phyloP scores from a whole-genome alignment of 2,888 invertebrate species.

The Pilophorus perplexus region DNA sequence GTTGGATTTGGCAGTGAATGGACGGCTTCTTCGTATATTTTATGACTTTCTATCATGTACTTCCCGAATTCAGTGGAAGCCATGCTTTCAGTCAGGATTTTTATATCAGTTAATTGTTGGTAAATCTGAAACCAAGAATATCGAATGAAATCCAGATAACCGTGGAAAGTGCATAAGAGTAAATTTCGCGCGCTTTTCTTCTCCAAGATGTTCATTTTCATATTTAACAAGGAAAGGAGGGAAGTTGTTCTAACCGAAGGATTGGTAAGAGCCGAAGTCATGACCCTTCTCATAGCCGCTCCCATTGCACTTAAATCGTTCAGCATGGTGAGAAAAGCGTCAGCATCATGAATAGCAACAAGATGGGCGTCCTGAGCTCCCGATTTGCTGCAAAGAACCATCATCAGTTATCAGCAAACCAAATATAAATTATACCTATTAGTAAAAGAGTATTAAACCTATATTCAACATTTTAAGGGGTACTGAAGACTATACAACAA shows the following conservation, averaged over 20 bases:
- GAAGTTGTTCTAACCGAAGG: constrained; percentile 64
- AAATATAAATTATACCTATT: neutral
- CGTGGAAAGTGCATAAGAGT: constrained; percentile 1
- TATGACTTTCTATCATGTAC: constrained; percentile 70
- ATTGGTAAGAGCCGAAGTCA: constrained; percentile 87
- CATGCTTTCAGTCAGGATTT: constrained; percentile 56
- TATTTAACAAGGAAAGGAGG: too few relatives aligned
- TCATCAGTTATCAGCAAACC: neutral
- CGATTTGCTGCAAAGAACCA: constrained; percentile 51
- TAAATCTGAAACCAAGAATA: constrained; percentile 60
- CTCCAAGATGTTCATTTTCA: too few relatives aligned
- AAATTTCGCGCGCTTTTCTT: too few relatives aligned
- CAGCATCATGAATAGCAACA: constrained; percentile 77
- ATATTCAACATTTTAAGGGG: too few relatives aligned
- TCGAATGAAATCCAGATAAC: constrained; percentile 13
- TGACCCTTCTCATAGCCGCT: constrained; percentile 88
- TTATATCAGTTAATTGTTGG: constrained; percentile 62
- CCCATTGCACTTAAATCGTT: constrained; percentile 95
- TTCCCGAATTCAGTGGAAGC: constrained; percentile 66
- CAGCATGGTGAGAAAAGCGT: constrained; percentile 83
- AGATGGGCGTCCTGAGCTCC: constrained; percentile 59
- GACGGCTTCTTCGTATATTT: constrained; percentile 78
- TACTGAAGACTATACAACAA: too few relatives aligned
- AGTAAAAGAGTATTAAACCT: too few relatives aligned
- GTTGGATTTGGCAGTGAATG: constrained; percentile 73